These are phyloP conservation scores for Drosophila virilis DNA, from an alignment of 1,140 invertebrate species.

Conservation along the genomic window DNA sequence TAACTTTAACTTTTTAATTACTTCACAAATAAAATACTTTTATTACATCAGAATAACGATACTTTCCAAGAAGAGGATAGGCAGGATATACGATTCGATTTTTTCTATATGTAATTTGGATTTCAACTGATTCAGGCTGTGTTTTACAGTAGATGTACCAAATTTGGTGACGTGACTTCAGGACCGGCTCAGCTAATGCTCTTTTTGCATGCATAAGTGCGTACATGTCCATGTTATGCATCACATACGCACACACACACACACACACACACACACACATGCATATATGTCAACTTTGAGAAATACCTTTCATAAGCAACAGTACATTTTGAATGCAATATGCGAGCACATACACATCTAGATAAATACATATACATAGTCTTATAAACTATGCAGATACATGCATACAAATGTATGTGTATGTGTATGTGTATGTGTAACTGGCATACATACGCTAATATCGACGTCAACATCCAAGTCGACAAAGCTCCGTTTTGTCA, in stretches of 20 bases:
- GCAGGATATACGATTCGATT: not conserved
- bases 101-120: no score
- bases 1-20: no score
- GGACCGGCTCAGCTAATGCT: not conserved
- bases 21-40: no score
- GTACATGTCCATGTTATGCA: not conserved
- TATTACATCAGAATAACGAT: no score
- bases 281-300: no score
- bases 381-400: not conserved
- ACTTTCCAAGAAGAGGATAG: not conserved
- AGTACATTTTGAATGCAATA: not conserved
- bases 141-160: not conserved
- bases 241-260: not conserved
- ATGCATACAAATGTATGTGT: not conserved
- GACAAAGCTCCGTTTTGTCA: slow-evolving; percentile 12
- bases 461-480: not conserved
- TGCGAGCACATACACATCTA: not conserved
- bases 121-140: no score
- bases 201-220: not conserved
- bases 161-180: not conserved
- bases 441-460: slow-evolving; percentile 20
- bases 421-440: not conserved
- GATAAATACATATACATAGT: not conserved
- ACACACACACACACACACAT: no score
- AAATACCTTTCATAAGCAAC: no score